These are phyloP conservation scores for Blomia tropicalis DNA, from an alignment of 2,888 invertebrate species.

Conservation along the genomic window DNA sequence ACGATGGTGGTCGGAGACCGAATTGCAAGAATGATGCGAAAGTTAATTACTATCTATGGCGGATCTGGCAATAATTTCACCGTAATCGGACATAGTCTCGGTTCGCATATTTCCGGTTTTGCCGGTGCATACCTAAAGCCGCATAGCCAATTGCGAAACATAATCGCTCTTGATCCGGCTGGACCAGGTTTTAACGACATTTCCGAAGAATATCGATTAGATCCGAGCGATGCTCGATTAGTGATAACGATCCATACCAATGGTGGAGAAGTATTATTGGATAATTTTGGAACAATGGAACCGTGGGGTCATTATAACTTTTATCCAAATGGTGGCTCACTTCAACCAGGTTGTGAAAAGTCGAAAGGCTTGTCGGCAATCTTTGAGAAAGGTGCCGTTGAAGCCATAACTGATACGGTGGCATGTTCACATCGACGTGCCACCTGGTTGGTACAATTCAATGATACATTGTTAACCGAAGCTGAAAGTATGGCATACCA, in stretches of 20 bases:
- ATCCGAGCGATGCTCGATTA: constrained; percentile 17
- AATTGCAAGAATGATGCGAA: constrained; percentile 2
- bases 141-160: constrained; percentile 8
- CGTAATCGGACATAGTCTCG: constrained; percentile 22
- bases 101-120: constrained; percentile 18
- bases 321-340: constrained; percentile 18
- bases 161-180: constrained; percentile 22
- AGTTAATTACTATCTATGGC: neutral
- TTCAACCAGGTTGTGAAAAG: constrained; percentile 21
- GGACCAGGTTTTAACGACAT: constrained; percentile 19
- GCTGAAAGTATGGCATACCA: constrained; percentile 16
- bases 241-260: constrained; percentile 19
- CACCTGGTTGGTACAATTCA: neutral
- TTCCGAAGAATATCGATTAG: constrained; percentile 3
- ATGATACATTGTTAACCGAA: neutral
- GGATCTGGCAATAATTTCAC: neutral
- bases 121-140: neutral
- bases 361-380: constrained; percentile 8
- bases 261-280: constrained; percentile 1
- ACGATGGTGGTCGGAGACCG: constrained; percentile 16
- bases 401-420: constrained; percentile 17
- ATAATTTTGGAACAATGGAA: constrained; percentile 16
- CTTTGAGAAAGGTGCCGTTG: constrained; percentile 8
- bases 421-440: constrained; percentile 20
- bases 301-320: constrained; percentile 21